Conservation (phyloP, 2,888 invertebrate genomes). For the Plebejus melissa region DNA sequence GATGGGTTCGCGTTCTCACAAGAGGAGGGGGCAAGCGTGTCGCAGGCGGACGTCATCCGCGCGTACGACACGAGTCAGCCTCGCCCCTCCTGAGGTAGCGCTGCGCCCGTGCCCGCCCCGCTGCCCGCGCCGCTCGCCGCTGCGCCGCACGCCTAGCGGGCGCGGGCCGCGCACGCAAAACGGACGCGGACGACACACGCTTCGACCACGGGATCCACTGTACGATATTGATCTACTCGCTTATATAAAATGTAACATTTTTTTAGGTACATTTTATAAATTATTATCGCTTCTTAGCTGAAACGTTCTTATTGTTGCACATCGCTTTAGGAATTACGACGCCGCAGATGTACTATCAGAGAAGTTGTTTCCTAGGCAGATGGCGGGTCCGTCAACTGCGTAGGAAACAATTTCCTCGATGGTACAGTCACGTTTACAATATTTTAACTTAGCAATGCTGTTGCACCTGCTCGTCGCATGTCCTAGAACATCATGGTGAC, state of each 20-base stretch:
- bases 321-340: background rate
- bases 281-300: background rate
- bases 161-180: background rate
- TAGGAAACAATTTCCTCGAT: background rate
- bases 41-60: slow-evolving; percentile 96
- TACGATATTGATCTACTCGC: background rate
- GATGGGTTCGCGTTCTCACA: slow-evolving; percentile 99
- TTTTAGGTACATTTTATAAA: background rate
- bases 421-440: background rate
- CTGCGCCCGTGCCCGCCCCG: slow-evolving; percentile 10
- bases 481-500: background rate
- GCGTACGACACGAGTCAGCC: slow-evolving; percentile 96
- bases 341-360: background rate
- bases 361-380: too few relatives aligned
- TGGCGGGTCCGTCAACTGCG: too few relatives aligned
- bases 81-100: slow-evolving; percentile 81
- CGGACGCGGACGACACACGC: slow-evolving; percentile 10
- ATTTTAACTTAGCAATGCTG: background rate
- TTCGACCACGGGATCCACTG: slow-evolving; percentile 4
- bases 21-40: slow-evolving; percentile 97
- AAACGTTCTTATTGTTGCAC: background rate
- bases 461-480: background rate
- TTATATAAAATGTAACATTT: slow-evolving; percentile 9
- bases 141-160: slow-evolving; percentile 4
- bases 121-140: slow-evolving; percentile 27